phyloP scores from a whole-genome alignment of 1,140 invertebrate genomes.

The Neodiprion fabricii region DNA sequence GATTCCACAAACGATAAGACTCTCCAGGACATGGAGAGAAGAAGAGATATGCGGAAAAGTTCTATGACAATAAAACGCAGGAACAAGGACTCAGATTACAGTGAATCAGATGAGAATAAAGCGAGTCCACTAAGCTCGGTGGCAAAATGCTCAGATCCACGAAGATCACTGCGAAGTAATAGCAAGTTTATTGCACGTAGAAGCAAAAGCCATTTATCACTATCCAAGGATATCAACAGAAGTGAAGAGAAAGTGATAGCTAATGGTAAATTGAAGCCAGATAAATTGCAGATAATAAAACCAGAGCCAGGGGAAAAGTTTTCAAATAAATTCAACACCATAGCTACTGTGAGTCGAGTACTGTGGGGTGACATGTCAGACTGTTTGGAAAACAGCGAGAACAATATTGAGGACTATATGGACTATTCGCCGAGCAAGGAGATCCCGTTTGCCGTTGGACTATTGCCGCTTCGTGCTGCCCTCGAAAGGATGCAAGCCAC shows the following conservation, averaged over 20 bases:
- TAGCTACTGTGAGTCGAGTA: conserved; percentile 50
- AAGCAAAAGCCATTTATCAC: not conserved
- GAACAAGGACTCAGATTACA: conserved; percentile 39
- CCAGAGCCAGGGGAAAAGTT: conserved; percentile 7
- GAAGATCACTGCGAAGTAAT: conserved; percentile 34
- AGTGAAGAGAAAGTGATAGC: conserved; percentile 25
- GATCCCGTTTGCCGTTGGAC: conserved; percentile 61
- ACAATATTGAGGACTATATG: conserved; percentile 32
- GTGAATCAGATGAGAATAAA: conserved; percentile 41
- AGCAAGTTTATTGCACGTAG: conserved; percentile 29
- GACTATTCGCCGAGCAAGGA: conserved; percentile 53
- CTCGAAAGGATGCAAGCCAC: conserved; percentile 60
- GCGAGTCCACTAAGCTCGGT: conserved; percentile 23
- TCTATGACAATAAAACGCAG: conserved; percentile 40
- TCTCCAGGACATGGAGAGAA: conserved; percentile 13
- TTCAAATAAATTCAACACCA: conserved; percentile 31
- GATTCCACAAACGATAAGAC: conserved; percentile 33
- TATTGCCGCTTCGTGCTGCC: conserved; percentile 58
- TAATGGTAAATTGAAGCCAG: conserved; percentile 29
- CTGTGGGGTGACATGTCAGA: conserved; percentile 60
- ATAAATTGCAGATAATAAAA: conserved; percentile 26
- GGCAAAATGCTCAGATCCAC: conserved; percentile 31
- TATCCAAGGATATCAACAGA: not conserved
- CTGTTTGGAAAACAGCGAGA: conserved; percentile 42
- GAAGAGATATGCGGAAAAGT: not conserved